Conservation (phyloP, 2,888 invertebrate species). For the Oithona nana region DNA sequence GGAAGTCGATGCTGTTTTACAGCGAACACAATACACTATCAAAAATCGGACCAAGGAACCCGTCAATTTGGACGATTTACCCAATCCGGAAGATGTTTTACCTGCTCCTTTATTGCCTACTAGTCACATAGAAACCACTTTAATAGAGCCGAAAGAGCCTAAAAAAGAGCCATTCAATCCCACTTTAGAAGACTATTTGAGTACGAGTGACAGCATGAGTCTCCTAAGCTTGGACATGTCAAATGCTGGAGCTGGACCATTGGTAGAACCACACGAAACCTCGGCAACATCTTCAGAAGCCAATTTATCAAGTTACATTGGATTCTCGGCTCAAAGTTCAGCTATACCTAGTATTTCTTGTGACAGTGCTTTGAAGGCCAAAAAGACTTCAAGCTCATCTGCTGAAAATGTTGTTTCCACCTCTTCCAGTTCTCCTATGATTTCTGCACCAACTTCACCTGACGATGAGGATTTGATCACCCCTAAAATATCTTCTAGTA, state of each 20-base stretch:
- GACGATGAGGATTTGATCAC: background rate
- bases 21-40: slow-evolving; percentile 6
- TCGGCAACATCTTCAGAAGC: too few relatives aligned
- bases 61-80: background rate
- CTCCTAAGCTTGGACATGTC: background rate
- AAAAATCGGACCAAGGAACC: slow-evolving; percentile 3
- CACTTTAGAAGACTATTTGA: background rate
- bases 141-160: background rate
- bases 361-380: background rate
- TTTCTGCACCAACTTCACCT: background rate
- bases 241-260: background rate
- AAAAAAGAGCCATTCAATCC: background rate
- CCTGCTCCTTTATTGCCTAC: background rate
- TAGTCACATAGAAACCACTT: too few relatives aligned
- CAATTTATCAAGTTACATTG: background rate
- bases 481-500: background rate
- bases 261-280: too few relatives aligned
- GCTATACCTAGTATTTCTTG: background rate
- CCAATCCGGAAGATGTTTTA: background rate
- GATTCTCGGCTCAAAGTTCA: background rate
- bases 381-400: background rate
- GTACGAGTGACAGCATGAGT: background rate
- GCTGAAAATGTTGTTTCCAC: background rate
- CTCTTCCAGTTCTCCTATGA: background rate
- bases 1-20: background rate